Conservation (phyloP, 2,113 vertebrate species). For the Dendropsophus ebraccatus region DNA sequence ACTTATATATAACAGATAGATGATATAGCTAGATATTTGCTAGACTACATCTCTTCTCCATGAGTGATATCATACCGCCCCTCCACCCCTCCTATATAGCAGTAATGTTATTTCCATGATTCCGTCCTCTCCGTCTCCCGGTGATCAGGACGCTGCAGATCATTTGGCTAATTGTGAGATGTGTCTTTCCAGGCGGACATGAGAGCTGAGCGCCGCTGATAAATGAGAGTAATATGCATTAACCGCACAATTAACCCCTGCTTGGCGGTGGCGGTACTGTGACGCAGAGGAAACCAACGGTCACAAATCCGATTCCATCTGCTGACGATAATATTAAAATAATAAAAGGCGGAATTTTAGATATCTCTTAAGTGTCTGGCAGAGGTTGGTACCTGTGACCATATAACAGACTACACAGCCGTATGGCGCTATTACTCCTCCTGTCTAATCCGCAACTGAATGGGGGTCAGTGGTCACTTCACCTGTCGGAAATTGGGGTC, state of each 20-base stretch:
- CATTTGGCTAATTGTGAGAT: slow-evolving; percentile 21
- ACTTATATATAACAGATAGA: neutral
- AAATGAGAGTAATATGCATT: slow-evolving; percentile 15
- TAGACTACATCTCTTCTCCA: too few species aligned
- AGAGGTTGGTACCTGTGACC: too few species aligned
- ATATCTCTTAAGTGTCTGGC: too few species aligned
- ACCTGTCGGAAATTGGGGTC: too few species aligned
- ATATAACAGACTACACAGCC: too few species aligned
- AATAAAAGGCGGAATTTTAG: neutral
- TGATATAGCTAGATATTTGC: neutral
- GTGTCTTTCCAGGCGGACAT: slow-evolving; percentile 16
- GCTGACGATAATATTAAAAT: neutral
- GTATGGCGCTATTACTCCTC: too few species aligned
- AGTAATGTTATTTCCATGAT: slow-evolving; percentile 24
- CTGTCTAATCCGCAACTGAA: too few species aligned
- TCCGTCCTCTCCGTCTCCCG: neutral
- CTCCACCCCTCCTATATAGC: neutral
- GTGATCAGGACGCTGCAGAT: slow-evolving; percentile 15
- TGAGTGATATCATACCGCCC: neutral
- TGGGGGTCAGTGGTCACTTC: too few species aligned
- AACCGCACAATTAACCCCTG: slow-evolving; percentile 17
- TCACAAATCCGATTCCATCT: neutral
- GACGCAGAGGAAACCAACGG: neutral
- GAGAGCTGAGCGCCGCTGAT: neutral
- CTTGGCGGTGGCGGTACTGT: neutral